A percentile compares a stretch with the other conserved stretches of the same genome.
phyloP scores from a whole-genome alignment of 2,797 vertebrate genomes.

The Botia kubotai region DNA sequence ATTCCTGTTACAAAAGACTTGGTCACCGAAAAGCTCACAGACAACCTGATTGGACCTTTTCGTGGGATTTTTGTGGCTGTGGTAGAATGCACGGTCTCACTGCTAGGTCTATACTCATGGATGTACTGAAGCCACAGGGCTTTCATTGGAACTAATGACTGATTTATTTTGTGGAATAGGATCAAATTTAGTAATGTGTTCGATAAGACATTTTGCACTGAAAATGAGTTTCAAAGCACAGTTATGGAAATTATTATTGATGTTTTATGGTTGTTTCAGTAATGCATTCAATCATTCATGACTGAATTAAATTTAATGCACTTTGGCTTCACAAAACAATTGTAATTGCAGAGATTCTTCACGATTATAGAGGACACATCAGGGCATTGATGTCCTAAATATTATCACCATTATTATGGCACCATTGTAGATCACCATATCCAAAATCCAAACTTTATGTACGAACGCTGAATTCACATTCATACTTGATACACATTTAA shows the following conservation, averaged over 20 bases:
- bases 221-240: conserved; percentile 53
- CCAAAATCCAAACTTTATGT: no score
- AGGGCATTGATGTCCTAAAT: conserved; percentile 39
- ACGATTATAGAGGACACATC: conserved; percentile 39
- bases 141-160: conserved; percentile 39
- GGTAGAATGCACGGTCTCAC: neutral
- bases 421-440: conserved; percentile 2
- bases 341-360: conserved; percentile 45
- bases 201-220: conserved; percentile 47
- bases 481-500: no score
- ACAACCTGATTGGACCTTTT: conserved; percentile 17
- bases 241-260: conserved; percentile 51
- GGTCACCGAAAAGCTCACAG: conserved; percentile 47
- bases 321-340: conserved; percentile 34
- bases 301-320: conserved; percentile 49
- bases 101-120: neutral
- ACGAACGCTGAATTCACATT: no score
- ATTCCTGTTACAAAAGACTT: conserved; percentile 68
- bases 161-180: conserved; percentile 47
- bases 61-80: neutral
- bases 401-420: neutral
- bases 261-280: conserved; percentile 54
- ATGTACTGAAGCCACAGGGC: conserved; percentile 19
- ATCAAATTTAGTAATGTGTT: conserved; percentile 57
- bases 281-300: conserved; percentile 51